phyloP scores from a whole-genome alignment of 2,888 invertebrate species.

The Erebia ligea region DNA sequence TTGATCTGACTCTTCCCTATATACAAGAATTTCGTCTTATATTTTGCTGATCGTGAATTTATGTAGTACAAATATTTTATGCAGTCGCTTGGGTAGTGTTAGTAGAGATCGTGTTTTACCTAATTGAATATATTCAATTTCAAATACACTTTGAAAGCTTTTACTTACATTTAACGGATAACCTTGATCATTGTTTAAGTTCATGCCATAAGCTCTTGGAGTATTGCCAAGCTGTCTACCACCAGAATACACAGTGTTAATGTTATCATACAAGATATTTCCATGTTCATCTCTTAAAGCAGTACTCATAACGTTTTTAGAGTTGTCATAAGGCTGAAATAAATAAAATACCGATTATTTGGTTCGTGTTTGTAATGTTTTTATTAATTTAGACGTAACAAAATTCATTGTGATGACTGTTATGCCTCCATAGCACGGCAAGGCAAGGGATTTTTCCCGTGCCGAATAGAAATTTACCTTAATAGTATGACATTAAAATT shows the following conservation, averaged over 20 bases:
- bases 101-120: too few relatives aligned
- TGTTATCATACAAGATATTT: neutral
- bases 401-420: too few relatives aligned
- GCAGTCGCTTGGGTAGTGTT: too few relatives aligned
- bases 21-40: too few relatives aligned
- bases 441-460: too few relatives aligned
- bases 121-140: too few relatives aligned
- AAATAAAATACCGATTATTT: neutral
- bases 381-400: neutral
- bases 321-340: slow-evolving; percentile 1
- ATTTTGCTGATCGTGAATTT: too few relatives aligned
- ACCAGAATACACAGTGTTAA: neutral
- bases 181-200: slow-evolving; percentile 27
- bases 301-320: neutral
- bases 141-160: neutral
- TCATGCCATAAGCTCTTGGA: slow-evolving; percentile 37
- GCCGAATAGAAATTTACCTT: too few relatives aligned
- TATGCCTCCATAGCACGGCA: too few relatives aligned
- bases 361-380: neutral
- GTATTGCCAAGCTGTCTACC: neutral
- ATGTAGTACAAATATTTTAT: too few relatives aligned
- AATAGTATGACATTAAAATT: too few relatives aligned
- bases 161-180: slow-evolving; percentile 39
- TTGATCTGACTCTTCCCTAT: too few relatives aligned
- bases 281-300: neutral